phyloP scores from a whole-genome alignment of 2,113 vertebrate species.

The Chaenogobius annularis region DNA sequence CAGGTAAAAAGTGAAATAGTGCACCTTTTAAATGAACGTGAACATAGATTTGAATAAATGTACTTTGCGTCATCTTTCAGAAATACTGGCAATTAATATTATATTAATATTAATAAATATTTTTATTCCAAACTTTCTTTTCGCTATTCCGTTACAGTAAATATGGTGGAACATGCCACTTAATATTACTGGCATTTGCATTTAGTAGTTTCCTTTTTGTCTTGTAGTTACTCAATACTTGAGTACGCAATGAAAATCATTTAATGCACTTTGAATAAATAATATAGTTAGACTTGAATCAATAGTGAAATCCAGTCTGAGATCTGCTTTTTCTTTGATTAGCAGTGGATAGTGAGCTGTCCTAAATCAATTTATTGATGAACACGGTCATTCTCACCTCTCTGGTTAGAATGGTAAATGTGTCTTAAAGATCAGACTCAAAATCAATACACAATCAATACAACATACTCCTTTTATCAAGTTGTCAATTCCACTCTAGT shows the following conservation, averaged over 20 bases:
- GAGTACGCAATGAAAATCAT: not conserved
- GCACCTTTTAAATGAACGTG: no score
- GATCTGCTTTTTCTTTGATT: not conserved
- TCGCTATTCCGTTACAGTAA: not conserved
- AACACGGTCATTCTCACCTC: not conserved
- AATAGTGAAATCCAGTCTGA: not conserved
- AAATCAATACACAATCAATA: not conserved
- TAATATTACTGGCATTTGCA: not conserved
- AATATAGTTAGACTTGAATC: not conserved
- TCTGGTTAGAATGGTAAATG: not conserved
- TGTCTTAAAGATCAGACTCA: not conserved
- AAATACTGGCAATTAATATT: no score
- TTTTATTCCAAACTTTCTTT: no score
- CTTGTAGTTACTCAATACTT: not conserved
- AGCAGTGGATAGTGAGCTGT: not conserved
- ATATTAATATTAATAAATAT: no score
- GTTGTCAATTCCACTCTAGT: slow-evolving; percentile 9
- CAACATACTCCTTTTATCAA: slow-evolving; percentile 8
- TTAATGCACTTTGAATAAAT: not conserved
- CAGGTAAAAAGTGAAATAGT: no score
- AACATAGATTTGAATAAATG: no score
- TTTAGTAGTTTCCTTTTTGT: not conserved
- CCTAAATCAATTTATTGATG: not conserved
- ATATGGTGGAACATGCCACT: not conserved
- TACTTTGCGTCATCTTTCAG: no score